Conservation (phyloP, 2,888 invertebrate species). For the Xylota sylvarum region DNA sequence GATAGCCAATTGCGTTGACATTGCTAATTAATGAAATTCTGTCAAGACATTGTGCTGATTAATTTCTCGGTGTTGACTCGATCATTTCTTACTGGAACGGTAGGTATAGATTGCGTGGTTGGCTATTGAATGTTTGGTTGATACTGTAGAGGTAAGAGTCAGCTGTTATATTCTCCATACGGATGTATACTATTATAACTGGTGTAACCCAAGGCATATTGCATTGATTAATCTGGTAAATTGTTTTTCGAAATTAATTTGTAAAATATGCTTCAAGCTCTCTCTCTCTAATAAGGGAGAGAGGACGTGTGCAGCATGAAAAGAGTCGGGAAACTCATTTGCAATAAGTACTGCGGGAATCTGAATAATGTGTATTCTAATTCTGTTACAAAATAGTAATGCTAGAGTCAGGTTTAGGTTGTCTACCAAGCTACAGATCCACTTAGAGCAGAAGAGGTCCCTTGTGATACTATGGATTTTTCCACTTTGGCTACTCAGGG, state of each 20-base stretch:
- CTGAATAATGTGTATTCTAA: too few species aligned
- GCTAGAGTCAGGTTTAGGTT: too few species aligned
- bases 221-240: not conserved
- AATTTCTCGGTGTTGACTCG: constrained; percentile 69
- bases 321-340: too few species aligned
- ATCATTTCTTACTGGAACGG: constrained; percentile 56
- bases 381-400: too few species aligned
- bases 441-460: too few species aligned
- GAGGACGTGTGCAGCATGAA: too few species aligned
- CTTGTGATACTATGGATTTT: too few species aligned
- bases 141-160: constrained; percentile 27
- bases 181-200: not conserved
- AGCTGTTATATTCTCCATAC: not conserved
- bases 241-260: not conserved
- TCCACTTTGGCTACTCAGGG: too few species aligned
- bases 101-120: constrained; percentile 56
- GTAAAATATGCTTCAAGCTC: too few species aligned
- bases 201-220: not conserved
- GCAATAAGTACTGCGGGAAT: too few species aligned
- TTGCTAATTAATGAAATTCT: constrained; percentile 79
- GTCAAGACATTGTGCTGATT: constrained; percentile 76
- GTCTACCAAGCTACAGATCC: too few species aligned
- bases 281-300: too few species aligned
- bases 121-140: not conserved
- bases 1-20: constrained; percentile 80